Base-by-base conservation (phyloP, 2,113 vertebrate species). In the Periophthalmus modestus region DNA sequence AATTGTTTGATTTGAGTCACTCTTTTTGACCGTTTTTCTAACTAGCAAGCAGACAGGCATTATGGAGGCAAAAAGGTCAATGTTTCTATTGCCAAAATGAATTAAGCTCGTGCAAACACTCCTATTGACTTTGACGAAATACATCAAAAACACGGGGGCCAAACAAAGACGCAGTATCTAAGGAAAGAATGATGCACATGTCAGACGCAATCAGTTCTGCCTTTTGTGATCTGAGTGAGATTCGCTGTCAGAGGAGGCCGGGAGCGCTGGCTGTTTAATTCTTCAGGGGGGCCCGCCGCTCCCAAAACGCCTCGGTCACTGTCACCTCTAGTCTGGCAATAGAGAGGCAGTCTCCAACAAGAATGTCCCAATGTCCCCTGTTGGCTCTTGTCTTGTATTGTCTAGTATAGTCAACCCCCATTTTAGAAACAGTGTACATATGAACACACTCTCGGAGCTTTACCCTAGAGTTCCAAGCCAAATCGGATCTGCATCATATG, bases 151-250 rank as follows among this genome's bases (percentile, higher is more conserved):
- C 73, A 80, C 82, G 82, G 82, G 87, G 87, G 89, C 87, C 81
- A 89, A 92, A 92, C 85, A 92, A 90, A 92, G 88, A 85, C 85
- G 66, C 70, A 10, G 61, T 78, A 77, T 86, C 88, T 82, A 69
- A 87, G 79, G 66, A 78, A 82, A 84, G 73, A 82, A 84, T 43
- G 89, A 89, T 88, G 89, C 89, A 86, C 83, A 73, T 80, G 91
- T 93, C 93, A 89, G 78, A 84, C 21, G 0, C 75, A 85, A 92
- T 93, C 92, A 92, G 84, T 24, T 66, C 81, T 81, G 82, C 84
- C 73, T 74, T 70, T 72, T 74, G 78, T 92, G 91, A 93, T 91
- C 83, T 81, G 89, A 92, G 89, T 90, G 84, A 93, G 87, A 83
- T 91, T 92, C 73, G 85, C 86, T 92, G 92, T 92, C 91, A 84